These are phyloP conservation scores for Corydoras maculifer DNA, from an alignment of 2,113 vertebrate species.

Conservation along the genomic window DNA sequence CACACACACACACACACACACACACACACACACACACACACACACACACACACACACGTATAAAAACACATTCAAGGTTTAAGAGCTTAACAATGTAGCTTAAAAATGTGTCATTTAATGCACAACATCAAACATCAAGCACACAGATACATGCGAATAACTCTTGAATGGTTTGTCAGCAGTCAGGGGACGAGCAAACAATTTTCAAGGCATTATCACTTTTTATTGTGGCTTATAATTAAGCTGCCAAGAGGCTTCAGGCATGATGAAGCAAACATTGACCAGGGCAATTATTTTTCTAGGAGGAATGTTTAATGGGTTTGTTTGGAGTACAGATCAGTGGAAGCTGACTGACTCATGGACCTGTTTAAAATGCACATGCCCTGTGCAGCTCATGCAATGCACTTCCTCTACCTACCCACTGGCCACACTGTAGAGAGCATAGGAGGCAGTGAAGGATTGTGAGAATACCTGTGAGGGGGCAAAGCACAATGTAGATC, in stretches of 20 bases:
- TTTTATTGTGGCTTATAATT: slow-evolving; percentile 26
- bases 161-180: slow-evolving; percentile 12
- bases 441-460: slow-evolving; percentile 74
- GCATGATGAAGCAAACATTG: not conserved
- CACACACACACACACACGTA: not conserved
- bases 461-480: slow-evolving; percentile 72
- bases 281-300: slow-evolving; percentile 6
- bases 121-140: slow-evolving; percentile 26
- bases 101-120: slow-evolving; percentile 37
- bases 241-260: slow-evolving; percentile 8
- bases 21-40: not conserved
- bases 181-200: slow-evolving; percentile 45
- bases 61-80: not conserved
- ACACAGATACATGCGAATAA: slow-evolving; percentile 56
- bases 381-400: slow-evolving; percentile 70
- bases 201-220: slow-evolving; percentile 46
- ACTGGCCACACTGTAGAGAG: slow-evolving; percentile 69
- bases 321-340: slow-evolving; percentile 37
- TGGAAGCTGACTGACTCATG: slow-evolving; percentile 34
- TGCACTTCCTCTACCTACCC: slow-evolving; percentile 67
- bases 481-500: slow-evolving; percentile 65
- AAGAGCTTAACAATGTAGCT: too few species aligned
- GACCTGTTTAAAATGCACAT: slow-evolving; percentile 57
- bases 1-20: slow-evolving; percentile 23
- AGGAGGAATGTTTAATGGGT: slow-evolving; percentile 41